Evolutionary conservation across 2,113 vertebrate genomes (phyloP), one percentile per base, ranked within the genome.

Genomic region (Psophia crepitans): DNA sequence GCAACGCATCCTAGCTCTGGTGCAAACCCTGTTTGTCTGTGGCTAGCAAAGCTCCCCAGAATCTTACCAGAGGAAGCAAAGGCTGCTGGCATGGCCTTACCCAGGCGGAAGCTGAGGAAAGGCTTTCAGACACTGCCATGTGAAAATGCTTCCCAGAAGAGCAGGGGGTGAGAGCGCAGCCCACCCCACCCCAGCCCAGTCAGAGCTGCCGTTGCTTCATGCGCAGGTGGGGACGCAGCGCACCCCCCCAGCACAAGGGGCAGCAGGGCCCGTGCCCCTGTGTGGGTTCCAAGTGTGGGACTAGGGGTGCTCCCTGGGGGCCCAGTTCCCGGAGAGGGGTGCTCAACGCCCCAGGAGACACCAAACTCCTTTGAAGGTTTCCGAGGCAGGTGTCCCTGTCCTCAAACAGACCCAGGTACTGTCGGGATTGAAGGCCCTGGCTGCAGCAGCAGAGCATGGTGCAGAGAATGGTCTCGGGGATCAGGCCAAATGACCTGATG

Each of bases 81-180:
- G 37, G 89, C 37, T 56, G 48, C 39, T 63, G 80, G 64, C 21
- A 2, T 70, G 1, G 14, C 61, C 44, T 23, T 20, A 41, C 9
- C 30, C 46, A 44, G 48, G 74, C 41, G 51, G 82, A 27, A 39
- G 63, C 56, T 8, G 43, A 41, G 26, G 48, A 37, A 37, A 44
- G 60, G 61, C 35, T 68, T 89, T 84, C 41, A 48, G 17, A 33
- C 19, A 19, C 30, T 0, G 0, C 32, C 0, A 0, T 35, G 39
- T 48, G 85, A 53, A 65, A 66, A 58, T 8, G 4, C 12, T 56
- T 82, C 51, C 22, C 26, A 41, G n/a, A n/a, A 41, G 69, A 57
- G 15, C 43, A 14, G 37, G 58, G 19, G 44, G 19, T 16, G 43
- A 58, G 60, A 56, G 26, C 8, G 3, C 14, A 61, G 39, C 46